Evolutionary conservation across 2,888 invertebrate genomes (phyloP).

Genomic region (Drosophila recens): DNA sequence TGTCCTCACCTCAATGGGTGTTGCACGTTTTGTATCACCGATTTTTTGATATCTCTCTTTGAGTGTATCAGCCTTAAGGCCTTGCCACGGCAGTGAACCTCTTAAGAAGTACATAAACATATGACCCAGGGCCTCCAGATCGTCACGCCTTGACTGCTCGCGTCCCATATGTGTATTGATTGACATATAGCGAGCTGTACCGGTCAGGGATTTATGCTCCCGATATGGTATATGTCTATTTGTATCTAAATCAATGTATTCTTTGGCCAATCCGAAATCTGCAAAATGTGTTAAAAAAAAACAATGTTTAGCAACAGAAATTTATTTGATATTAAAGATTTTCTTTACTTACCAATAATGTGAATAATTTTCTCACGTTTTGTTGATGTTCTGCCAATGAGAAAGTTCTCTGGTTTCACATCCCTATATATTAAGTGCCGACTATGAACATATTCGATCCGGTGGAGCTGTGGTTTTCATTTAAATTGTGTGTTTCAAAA

Average conservation of each 20-base stretch:
- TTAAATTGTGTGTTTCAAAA: constrained; percentile 6
- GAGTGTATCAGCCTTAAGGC: constrained; percentile 99
- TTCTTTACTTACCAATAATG: constrained; percentile 92
- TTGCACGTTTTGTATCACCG: constrained; percentile 99
- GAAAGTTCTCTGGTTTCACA: constrained; percentile 99
- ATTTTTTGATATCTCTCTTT: constrained; percentile 99
- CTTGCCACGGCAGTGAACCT: constrained; percentile 99
- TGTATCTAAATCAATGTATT: constrained; percentile 99
- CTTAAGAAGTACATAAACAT: constrained; percentile 99
- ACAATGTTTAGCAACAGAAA: background rate
- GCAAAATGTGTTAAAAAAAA: constrained; percentile 62
- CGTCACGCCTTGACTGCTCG: constrained; percentile 99
- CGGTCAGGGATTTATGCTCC: constrained; percentile 99
- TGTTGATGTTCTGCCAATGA: constrained; percentile 98
- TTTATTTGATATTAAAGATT: too few species aligned
- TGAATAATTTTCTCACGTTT: constrained; percentile 99
- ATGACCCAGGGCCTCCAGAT: constrained; percentile 99
- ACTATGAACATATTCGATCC: constrained; percentile 99
- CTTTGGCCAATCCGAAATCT: constrained; percentile 99
- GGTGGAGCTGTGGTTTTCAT: constrained; percentile 90
- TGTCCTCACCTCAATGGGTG: constrained; percentile 94
- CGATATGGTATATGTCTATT: constrained; percentile 99
- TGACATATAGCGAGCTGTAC: constrained; percentile 99
- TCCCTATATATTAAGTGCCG: constrained; percentile 99
- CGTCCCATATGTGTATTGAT: constrained; percentile 99